Conservation (phyloP, 2,113 vertebrate genomes). For the Dicentrarchus labrax region DNA sequence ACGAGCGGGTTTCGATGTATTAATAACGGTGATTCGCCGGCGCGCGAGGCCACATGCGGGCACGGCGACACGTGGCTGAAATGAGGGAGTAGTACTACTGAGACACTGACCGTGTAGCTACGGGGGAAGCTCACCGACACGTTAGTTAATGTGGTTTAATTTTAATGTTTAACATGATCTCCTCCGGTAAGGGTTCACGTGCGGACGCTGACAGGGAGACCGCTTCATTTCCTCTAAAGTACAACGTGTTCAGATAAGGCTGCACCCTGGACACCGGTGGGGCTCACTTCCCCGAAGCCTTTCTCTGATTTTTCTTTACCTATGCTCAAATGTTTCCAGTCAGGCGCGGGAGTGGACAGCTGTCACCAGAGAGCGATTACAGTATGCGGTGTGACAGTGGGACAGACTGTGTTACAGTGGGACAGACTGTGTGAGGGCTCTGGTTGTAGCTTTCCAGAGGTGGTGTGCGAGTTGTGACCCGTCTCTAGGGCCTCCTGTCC, state of each 20-base stretch:
- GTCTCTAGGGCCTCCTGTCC: neutral
- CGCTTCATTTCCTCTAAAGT: conserved; percentile 4
- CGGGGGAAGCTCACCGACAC: neutral
- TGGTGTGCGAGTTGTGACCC: neutral
- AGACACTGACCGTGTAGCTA: neutral
- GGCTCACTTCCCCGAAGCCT: neutral
- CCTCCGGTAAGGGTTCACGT: neutral
- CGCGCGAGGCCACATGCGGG: conserved; percentile 48
- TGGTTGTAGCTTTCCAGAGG: too few species aligned
- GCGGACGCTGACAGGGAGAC: neutral
- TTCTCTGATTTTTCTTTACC: fast-evolving
- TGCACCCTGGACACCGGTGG: neutral
- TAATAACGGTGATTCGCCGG: neutral
- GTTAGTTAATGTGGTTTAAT: too few species aligned
- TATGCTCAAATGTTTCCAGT: too few species aligned
- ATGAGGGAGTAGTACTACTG: conserved; percentile 24
- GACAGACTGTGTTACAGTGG: neutral
- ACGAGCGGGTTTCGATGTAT: fast-evolving
- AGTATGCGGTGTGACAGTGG: neutral
- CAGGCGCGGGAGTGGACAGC: fast-evolving
- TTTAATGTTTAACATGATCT: neutral
- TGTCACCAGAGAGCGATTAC: fast-evolving
- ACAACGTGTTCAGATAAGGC: conserved; percentile 39
- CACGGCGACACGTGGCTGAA: conserved; percentile 73
- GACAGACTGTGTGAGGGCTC: neutral